phyloP scores from a whole-genome alignment of 2,888 invertebrate genomes.

The Netelia fuscicornis region DNA sequence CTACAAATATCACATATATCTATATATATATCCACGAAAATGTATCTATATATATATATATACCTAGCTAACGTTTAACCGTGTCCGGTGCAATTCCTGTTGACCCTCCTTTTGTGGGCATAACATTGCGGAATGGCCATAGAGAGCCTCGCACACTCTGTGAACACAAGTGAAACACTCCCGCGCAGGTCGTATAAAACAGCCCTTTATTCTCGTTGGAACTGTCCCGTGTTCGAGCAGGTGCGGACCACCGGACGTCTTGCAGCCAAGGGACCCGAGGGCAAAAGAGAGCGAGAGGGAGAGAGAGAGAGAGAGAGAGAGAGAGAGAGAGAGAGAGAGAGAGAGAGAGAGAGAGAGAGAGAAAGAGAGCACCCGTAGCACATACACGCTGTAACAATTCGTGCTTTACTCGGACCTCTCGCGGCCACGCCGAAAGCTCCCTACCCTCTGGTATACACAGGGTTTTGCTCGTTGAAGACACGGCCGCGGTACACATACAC shows the following conservation, averaged over 20 bases:
- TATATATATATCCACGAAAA: too few relatives aligned
- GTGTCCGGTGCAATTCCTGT: too few relatives aligned
- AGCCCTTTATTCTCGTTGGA: slow-evolving; percentile 68
- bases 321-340: too few relatives aligned
- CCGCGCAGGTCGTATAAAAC: slow-evolving; percentile 70
- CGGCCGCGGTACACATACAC: neutral
- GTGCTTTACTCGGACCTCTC: slow-evolving; percentile 54
- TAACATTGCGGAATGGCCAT: neutral
- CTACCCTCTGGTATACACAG: neutral
- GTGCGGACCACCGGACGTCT: slow-evolving; percentile 63
- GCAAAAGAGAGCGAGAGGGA: too few relatives aligned
- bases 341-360: too few relatives aligned
- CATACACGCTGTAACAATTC: slow-evolving; percentile 41
- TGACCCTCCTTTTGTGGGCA: neutral
- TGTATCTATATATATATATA: too few relatives aligned
- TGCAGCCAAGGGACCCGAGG: slow-evolving; percentile 18
- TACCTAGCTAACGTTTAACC: too few relatives aligned
- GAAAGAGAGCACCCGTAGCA: slow-evolving; percentile 28
- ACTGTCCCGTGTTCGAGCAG: slow-evolving; percentile 42
- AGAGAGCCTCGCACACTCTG: neutral
- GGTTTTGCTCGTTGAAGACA: slow-evolving; percentile 26
- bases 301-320: too few relatives aligned
- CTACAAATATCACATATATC: neutral
- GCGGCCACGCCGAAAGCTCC: neutral
- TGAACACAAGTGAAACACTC: neutral